Conservation (phyloP, 2,888 invertebrate species). For the Eilema depressum region DNA sequence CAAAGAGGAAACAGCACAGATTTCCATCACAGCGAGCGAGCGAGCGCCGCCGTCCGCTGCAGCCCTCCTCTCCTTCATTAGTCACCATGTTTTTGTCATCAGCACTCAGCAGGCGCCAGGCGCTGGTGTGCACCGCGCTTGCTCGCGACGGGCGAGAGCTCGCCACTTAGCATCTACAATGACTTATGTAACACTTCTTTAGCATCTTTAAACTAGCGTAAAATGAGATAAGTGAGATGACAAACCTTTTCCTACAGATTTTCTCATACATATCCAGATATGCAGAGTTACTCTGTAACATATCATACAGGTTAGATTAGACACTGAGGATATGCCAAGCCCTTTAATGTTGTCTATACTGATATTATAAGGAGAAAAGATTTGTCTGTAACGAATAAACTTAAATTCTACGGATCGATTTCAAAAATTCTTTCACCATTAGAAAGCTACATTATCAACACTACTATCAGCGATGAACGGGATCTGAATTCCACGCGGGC, state of each 20-base stretch:
- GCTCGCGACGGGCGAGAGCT: neutral
- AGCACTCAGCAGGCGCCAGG: no score
- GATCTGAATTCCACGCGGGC: no score
- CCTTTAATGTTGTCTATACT: no score
- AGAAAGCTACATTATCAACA: no score
- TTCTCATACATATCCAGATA: neutral
- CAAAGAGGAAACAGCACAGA: slow-evolving; percentile 1
- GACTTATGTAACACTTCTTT: slow-evolving; percentile 12
- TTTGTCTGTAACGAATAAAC: no score
- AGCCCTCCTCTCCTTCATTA: slow-evolving; percentile 28
- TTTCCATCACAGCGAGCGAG: slow-evolving; percentile 8
- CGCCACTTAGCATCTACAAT: neutral
- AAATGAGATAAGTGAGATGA: neutral
- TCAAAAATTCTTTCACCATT: no score
- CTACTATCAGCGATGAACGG: no score
- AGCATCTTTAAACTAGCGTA: neutral
- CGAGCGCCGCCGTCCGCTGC: slow-evolving; percentile 12
- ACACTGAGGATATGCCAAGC: no score
- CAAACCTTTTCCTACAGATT: neutral
- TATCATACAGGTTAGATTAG: no score
- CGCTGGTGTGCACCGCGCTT: slow-evolving; percentile 1
- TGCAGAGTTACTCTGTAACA: no score
- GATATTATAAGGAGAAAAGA: no score
- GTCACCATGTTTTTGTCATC: slow-evolving; percentile 37
- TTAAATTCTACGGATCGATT: no score